Evolutionary conservation across 2,888 invertebrate species (phyloP), one percentile per base, ranked within the genome.

Genomic region (Caenorhabditis parvicauda): DNA sequence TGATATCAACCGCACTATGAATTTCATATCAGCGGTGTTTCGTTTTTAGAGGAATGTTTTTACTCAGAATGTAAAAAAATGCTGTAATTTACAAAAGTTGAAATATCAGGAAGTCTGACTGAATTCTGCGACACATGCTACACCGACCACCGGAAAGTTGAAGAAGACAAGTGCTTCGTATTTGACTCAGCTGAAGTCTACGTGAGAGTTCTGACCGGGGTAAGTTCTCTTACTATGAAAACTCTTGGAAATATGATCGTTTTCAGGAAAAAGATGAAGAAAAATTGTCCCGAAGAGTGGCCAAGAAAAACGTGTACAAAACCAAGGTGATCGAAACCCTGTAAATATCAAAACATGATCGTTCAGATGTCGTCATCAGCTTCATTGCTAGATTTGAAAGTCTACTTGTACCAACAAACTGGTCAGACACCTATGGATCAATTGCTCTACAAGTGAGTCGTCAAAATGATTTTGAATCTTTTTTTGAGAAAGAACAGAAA

Each of bases 341-440:
- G 6, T 14, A 14, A 29, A 51, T 4, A 22, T 51, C 6, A 44
- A 29, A 6, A 3, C 7, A 5, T 5, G 1, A 24, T 29, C 32
- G 25, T 72, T 42, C 28, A 76, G 67, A 60, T 79, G 66, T 59
- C 61, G 14, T 75, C 75, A 14, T 55, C 55, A 14, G 60, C 65
- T 19, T 69, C 64, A 21, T 54, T 79, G 12, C 42, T 56, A 29
- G 71, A 73, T 44, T 58, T 79, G 53, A 79, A 79, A 51, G 49
- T 76, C 19, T 59, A 67, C 42, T 56, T 79, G 42, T 75, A 72
- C 59, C 61, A 59, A 41, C 62, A 58, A 44, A 69, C 58, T 5
- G 48, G 58, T 35, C 63, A 69, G 19, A 17, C 57, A n/a, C 68
- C 69, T 1, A 54, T 42, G 9, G 69, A 70, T 41, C 70, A 73